Evolutionary conservation across 2,888 invertebrate genomes (phyloP).

Genomic region (Drosophila koepferae): DNA sequence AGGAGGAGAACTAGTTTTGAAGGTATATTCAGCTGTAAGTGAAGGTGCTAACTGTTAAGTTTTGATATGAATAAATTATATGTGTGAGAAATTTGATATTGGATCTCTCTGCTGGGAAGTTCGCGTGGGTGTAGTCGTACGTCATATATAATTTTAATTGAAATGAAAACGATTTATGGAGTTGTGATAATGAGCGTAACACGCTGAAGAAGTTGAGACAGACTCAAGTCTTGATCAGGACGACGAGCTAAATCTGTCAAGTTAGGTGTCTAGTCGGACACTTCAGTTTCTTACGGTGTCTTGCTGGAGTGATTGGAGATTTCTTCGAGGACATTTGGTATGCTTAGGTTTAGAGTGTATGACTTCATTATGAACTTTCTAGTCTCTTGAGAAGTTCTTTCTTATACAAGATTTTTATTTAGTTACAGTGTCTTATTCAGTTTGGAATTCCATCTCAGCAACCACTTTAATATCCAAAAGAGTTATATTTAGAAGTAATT

Average conservation of each 20-base stretch:
- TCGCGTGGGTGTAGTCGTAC: not conserved
- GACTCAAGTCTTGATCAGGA: too few species aligned
- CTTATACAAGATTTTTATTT: too few species aligned
- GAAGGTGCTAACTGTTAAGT: not conserved
- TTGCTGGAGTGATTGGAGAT: not conserved
- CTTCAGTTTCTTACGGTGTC: too few species aligned
- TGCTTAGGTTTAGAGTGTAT: not conserved
- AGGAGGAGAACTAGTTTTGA: slow-evolving; percentile 3
- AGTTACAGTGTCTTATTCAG: too few species aligned
- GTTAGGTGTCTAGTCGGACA: too few species aligned
- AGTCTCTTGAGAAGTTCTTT: too few species aligned
- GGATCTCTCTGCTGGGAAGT: not conserved
- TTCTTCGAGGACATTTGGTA: not conserved
- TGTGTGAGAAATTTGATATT: not conserved
- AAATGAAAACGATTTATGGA: not conserved
- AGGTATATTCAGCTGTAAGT: not conserved
- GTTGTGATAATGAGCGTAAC: not conserved
- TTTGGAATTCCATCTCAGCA: not conserved
- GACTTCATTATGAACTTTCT: too few species aligned
- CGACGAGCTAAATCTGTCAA: not conserved
- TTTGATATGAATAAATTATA: not conserved
- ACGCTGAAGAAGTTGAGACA: not conserved
- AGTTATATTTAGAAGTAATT: not conserved
- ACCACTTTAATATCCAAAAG: not conserved
- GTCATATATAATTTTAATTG: not conserved